phyloP scores from a whole-genome alignment of 2,797 vertebrate species.

The Liparis tanakae region DNA sequence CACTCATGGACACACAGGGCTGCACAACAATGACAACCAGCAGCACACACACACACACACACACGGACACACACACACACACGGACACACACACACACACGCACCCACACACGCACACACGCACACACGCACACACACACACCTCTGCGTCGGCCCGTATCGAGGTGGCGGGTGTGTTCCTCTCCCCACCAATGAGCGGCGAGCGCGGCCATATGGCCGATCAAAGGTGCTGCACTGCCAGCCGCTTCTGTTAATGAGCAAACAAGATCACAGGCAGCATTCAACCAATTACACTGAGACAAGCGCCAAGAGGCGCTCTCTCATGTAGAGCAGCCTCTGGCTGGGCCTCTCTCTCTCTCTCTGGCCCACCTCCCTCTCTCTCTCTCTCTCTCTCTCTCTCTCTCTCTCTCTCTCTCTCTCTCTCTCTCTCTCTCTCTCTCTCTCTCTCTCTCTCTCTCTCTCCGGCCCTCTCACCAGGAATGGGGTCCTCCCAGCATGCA shows the following conservation, averaged over 20 bases:
- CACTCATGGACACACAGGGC: slow-evolving; percentile 41
- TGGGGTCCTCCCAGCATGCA: no score
- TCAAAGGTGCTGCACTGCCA: slow-evolving; percentile 99
- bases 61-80: slow-evolving; percentile 36
- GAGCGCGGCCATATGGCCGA: slow-evolving; percentile 97
- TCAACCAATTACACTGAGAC: slow-evolving; percentile 99
- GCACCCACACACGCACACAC: no score
- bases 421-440: no score
- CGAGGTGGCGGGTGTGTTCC: slow-evolving; percentile 86
- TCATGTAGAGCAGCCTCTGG: slow-evolving; percentile 99
- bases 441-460: no score
- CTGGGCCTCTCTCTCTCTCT: slow-evolving; percentile 85
- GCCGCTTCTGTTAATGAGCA: slow-evolving; percentile 99
- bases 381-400: no score
- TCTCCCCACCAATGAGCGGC: slow-evolving; percentile 88
- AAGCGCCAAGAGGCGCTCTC: slow-evolving; percentile 99
- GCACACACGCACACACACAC: slow-evolving; percentile 25
- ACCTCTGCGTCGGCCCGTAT: slow-evolving; percentile 81
- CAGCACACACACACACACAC: no score
- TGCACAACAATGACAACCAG: not conserved
- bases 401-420: no score
- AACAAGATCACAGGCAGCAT: slow-evolving; percentile 99
- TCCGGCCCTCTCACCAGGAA: no score
- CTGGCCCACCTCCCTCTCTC: slow-evolving; percentile 75
- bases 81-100: slow-evolving; percentile 35